Percentiles rank a stretch among this genome's conserved stretches.
Conservation (phyloP, 2,797 vertebrate species). For the Melanotaenia trifasciata region DNA sequence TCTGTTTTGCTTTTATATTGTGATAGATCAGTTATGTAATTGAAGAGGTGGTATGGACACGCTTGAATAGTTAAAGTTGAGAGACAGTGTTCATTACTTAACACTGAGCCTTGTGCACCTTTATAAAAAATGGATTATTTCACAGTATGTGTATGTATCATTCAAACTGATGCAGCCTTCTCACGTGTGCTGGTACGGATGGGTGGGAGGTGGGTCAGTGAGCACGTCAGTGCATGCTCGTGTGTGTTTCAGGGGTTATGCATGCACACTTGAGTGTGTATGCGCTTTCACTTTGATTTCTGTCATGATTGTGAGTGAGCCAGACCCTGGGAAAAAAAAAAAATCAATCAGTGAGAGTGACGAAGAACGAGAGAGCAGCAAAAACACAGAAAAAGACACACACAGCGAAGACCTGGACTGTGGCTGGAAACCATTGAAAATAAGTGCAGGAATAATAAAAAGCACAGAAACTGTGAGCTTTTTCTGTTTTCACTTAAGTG, state of each 20-base stretch:
- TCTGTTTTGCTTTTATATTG: not conserved
- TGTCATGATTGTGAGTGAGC: slow-evolving; percentile 46
- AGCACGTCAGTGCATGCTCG: not conserved
- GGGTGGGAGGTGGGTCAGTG: slow-evolving; percentile 8
- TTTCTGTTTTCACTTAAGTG: slow-evolving; percentile 42
- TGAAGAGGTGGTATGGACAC: slow-evolving; percentile 25
- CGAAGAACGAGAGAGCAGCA: slow-evolving; percentile 40
- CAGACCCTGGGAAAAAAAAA: slow-evolving; percentile 49
- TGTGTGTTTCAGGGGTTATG: slow-evolving; percentile 1
- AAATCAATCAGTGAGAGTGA: slow-evolving; percentile 73
- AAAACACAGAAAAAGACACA: slow-evolving; percentile 18
- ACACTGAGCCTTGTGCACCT: slow-evolving; percentile 32
- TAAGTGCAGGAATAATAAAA: slow-evolving; percentile 32
- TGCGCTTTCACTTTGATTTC: slow-evolving; percentile 26
- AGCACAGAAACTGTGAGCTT: slow-evolving; percentile 32
- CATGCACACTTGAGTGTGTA: slow-evolving; percentile 5
- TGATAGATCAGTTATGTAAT: slow-evolving; percentile 35
- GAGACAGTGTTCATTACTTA: slow-evolving; percentile 53
- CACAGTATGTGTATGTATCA: slow-evolving; percentile 33
- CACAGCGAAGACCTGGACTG: slow-evolving; percentile 13
- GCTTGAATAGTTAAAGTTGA: slow-evolving; percentile 20
- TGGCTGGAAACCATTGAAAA: slow-evolving; percentile 44
- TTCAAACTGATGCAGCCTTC: slow-evolving; percentile 49
- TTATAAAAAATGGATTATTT: slow-evolving; percentile 54
- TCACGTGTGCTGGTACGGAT: not conserved